Conservation (phyloP, 1,140 invertebrate genomes). For the Dryas iulia region DNA sequence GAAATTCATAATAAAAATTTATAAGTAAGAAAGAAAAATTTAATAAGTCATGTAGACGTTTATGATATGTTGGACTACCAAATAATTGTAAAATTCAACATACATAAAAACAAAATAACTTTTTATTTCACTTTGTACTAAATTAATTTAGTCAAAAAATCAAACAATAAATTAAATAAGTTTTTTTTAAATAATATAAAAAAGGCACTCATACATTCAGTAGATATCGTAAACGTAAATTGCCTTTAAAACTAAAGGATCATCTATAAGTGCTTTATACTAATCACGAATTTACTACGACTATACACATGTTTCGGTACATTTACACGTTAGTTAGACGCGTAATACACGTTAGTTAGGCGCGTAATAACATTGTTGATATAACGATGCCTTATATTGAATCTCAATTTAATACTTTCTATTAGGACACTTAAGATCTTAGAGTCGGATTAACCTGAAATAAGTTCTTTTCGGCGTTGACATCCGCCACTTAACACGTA, state of each 20-base stretch:
- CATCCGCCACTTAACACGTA: no score
- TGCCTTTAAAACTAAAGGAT: background rate
- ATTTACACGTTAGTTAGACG: constrained; percentile 55
- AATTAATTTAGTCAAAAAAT: no score
- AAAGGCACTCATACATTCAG: background rate
- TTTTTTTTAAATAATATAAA: no score
- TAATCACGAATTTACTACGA: constrained; percentile 63
- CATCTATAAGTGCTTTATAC: constrained; percentile 30
- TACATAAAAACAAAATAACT: no score
- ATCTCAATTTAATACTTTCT: background rate
- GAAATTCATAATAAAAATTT: no score
- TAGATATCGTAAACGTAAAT: background rate
- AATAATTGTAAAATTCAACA: no score
- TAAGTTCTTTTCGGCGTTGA: no score
- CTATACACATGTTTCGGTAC: constrained; percentile 47
- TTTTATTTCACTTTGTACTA: no score
- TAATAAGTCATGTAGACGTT: no score
- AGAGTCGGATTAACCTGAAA: background rate
- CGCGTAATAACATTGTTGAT: constrained; percentile 12
- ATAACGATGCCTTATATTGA: constrained; percentile 3
- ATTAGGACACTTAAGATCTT: background rate
- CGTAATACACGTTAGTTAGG: constrained; percentile 46
- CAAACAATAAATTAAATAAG: no score
- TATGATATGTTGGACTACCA: no score
- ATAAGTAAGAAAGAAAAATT: no score